Evolutionary conservation across 2,797 vertebrate genomes (phyloP).

Genomic region (Falco peregrinus): DNA sequence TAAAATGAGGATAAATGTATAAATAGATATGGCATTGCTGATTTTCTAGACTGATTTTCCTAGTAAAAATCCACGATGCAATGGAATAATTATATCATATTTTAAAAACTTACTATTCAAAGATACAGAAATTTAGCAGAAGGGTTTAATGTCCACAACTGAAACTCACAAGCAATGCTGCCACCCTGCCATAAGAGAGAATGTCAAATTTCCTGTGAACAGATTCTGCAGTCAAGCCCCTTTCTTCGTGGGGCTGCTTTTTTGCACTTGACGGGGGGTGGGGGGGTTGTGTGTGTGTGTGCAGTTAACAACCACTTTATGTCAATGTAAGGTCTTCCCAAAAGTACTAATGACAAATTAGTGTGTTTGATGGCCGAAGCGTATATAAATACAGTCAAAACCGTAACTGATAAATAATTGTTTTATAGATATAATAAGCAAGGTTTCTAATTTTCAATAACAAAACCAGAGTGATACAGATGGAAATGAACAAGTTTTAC

Average conservation of each 20-base stretch:
- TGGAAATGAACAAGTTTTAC: background rate
- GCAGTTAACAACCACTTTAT: background rate
- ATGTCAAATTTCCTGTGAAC: background rate
- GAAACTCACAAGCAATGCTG: constrained; percentile 32
- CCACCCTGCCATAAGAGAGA: background rate
- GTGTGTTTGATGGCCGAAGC: background rate
- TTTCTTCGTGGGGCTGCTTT: background rate
- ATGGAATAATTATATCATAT: background rate
- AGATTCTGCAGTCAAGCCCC: background rate
- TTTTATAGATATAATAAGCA: background rate
- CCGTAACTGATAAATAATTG: background rate
- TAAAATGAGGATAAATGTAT: constrained; percentile 46
- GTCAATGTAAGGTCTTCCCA: background rate
- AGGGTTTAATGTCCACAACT: constrained; percentile 33
- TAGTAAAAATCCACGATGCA: constrained; percentile 2
- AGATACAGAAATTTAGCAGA: background rate
- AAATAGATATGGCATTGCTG: background rate
- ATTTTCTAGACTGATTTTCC: constrained; percentile 45
- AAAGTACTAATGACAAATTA: background rate
- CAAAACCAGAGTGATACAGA: background rate
- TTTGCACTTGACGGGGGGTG: background rate
- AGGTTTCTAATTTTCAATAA: background rate
- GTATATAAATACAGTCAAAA: background rate
- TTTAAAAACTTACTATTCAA: background rate
- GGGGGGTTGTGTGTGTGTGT: no score